Conservation (phyloP, 2,797 vertebrate genomes). For the Eremophila alpestris region DNA sequence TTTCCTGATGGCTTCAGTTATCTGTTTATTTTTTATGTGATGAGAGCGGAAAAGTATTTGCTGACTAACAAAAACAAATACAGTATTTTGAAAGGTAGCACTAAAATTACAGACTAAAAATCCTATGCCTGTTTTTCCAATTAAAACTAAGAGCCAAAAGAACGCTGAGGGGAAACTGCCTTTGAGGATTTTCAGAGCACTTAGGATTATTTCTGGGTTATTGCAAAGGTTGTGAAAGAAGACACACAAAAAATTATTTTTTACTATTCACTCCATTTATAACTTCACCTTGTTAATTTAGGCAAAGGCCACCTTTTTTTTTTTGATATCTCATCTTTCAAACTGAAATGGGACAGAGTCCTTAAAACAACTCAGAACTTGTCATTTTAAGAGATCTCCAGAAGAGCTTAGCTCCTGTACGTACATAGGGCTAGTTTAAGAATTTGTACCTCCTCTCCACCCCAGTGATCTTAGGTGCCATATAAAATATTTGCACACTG, state of each 20-base stretch:
- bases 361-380: neutral
- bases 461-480: accelerated
- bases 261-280: neutral
- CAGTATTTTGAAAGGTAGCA: neutral
- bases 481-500: neutral
- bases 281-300: neutral
- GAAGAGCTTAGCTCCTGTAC: neutral
- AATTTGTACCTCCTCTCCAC: neutral
- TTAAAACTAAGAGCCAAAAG: neutral
- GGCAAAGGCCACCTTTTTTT: neutral
- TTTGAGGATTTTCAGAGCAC: neutral
- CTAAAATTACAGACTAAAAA: neutral
- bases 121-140: neutral
- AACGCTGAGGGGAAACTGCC: neutral
- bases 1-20: neutral
- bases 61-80: neutral
- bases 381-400: neutral
- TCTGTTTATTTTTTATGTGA: neutral
- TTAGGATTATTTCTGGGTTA: neutral
- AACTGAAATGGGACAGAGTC: neutral
- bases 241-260: neutral
- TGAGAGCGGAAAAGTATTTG: neutral
- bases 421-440: neutral
- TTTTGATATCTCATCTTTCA: neutral
- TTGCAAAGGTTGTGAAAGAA: neutral